Conservation (phyloP, 1,140 invertebrate genomes). For the Drosophila busckii region DNA sequence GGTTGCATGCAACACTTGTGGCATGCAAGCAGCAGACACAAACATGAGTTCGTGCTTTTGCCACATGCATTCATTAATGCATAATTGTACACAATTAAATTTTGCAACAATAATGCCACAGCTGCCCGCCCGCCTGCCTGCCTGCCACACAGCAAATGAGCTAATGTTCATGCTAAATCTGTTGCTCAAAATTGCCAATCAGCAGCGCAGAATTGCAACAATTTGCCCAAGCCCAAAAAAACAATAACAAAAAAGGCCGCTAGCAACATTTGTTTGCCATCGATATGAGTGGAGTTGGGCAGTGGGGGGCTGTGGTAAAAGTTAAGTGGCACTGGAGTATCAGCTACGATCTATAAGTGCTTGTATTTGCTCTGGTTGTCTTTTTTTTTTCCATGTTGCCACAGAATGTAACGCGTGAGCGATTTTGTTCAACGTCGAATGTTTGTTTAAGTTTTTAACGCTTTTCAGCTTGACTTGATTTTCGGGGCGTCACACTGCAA, state of each 20-base stretch:
- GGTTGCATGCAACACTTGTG: slow-evolving; percentile 63
- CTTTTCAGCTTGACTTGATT: slow-evolving; percentile 62
- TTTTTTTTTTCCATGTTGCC: slow-evolving; percentile 27
- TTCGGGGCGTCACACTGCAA: slow-evolving; percentile 46
- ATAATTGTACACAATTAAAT: slow-evolving; percentile 74
- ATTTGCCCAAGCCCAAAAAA: slow-evolving; percentile 23
- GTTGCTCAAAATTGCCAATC: slow-evolving; percentile 65
- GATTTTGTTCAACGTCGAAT: slow-evolving; percentile 45
- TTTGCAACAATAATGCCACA: no score
- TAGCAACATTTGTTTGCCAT: slow-evolving; percentile 33
- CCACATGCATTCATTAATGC: slow-evolving; percentile 74
- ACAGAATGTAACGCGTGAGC: slow-evolving; percentile 52
- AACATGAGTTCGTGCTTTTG: slow-evolving; percentile 70
- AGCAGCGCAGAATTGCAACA: slow-evolving; percentile 45
- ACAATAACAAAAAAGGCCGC: slow-evolving; percentile 3
- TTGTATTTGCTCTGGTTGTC: slow-evolving; percentile 44
- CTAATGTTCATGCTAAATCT: slow-evolving; percentile 60
- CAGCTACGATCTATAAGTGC: slow-evolving; percentile 15
- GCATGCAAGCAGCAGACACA: slow-evolving; percentile 69
- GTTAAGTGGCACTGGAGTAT: slow-evolving; percentile 18
- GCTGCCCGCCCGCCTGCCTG: no score
- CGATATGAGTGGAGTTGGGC: slow-evolving; percentile 28
- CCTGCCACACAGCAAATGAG: slow-evolving; percentile 2
- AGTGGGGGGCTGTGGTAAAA: slow-evolving; percentile 25
- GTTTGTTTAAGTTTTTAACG: slow-evolving; percentile 68